A percentile compares a stretch with the other conserved stretches of the same genome.
Evolutionary conservation across 2,113 vertebrate species (phyloP).

Genomic region (Hippopotamus amphibius): DNA sequence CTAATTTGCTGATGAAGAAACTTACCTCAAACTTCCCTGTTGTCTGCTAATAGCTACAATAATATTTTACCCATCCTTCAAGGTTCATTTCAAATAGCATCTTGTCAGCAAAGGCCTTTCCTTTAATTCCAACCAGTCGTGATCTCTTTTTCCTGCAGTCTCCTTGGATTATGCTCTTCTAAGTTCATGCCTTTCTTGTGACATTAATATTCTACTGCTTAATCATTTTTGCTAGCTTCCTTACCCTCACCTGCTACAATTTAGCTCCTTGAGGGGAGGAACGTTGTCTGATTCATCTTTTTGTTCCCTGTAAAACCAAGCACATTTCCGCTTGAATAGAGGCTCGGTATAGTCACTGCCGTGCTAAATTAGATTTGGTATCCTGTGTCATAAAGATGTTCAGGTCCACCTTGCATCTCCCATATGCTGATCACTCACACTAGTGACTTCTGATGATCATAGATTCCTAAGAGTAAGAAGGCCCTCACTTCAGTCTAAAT

Average conservation of each 20-base stretch:
- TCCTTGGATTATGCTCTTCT: neutral
- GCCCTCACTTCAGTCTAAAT: neutral
- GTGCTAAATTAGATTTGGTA: neutral
- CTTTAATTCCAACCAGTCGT: neutral
- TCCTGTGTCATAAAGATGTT: neutral
- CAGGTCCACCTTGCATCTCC: neutral
- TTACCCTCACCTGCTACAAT: neutral
- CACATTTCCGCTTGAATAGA: neutral
- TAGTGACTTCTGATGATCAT: neutral
- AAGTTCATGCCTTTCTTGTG: neutral
- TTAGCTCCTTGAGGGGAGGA: neutral
- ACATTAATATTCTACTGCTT: constrained; percentile 26
- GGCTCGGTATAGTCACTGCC: neutral
- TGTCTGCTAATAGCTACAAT: neutral
- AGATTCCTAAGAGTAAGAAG: neutral
- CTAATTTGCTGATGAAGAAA: neutral
- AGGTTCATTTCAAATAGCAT: neutral
- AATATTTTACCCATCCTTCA: neutral
- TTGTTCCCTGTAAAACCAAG: neutral
- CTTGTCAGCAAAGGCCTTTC: neutral
- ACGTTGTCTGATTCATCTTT: neutral
- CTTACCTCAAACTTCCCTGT: neutral
- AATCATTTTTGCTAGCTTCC: neutral
- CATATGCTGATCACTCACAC: neutral
- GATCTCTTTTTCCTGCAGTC: neutral